Conservation (phyloP, 2,888 invertebrate species). For the Eilema sororculum region DNA sequence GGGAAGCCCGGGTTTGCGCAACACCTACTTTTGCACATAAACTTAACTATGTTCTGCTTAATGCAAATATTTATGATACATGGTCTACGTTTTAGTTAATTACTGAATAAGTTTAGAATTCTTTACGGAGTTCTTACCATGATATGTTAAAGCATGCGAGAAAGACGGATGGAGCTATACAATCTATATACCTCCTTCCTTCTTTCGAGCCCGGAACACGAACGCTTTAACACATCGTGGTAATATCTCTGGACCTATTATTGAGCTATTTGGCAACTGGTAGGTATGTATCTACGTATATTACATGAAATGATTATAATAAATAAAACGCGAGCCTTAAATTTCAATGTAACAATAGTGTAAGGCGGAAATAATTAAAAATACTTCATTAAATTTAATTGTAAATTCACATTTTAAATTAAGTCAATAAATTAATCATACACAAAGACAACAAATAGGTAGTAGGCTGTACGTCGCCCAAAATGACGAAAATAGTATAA, state of each 20-base stretch:
- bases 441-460: neutral
- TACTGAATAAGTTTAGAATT: neutral
- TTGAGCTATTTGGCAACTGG: conserved; percentile 9
- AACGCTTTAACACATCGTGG: no score
- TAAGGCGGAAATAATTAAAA: neutral
- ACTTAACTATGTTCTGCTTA: neutral
- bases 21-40: neutral
- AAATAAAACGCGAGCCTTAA: neutral
- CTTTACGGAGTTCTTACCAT: neutral
- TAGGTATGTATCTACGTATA: neutral
- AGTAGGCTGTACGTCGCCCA: neutral
- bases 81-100: neutral
- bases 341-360: neutral
- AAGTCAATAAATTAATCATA: neutral
- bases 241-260: neutral
- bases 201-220: neutral
- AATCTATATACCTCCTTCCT: neutral
- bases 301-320: neutral
- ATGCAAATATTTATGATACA: neutral
- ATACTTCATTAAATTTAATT: neutral
- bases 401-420: conserved; percentile 3
- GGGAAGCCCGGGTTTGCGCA: neutral
- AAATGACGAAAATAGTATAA: neutral
- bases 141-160: neutral
- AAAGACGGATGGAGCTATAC: neutral